Evolutionary conservation across 2,113 vertebrate genomes (phyloP).

Genomic region (Tragelaphus strepsiceros): DNA sequence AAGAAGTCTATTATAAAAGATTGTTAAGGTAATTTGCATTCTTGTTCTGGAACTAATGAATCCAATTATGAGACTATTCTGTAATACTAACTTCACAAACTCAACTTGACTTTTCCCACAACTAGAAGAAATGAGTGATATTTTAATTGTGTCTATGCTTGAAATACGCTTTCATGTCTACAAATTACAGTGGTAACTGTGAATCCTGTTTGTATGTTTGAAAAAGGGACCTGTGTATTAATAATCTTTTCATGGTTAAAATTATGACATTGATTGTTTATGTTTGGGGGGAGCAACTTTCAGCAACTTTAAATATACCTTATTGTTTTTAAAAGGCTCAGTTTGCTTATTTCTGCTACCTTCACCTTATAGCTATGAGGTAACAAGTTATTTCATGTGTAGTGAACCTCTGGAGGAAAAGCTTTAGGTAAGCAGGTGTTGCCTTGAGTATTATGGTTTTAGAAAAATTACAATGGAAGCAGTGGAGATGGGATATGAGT

Average conservation of each 20-base stretch:
- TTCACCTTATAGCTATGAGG: background rate
- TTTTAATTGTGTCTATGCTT: background rate
- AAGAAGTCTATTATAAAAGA: background rate
- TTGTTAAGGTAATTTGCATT: background rate
- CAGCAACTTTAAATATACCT: background rate
- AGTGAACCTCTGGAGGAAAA: background rate
- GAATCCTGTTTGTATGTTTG: background rate
- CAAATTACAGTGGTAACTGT: background rate
- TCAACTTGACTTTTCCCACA: background rate
- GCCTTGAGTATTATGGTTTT: background rate
- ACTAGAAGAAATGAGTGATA: background rate
- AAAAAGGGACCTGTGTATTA: background rate
- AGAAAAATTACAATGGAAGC: slow-evolving; percentile 15
- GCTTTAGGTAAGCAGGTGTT: background rate
- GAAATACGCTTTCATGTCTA: background rate
- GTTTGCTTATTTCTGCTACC: background rate
- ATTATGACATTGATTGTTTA: background rate
- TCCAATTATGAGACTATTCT: background rate
- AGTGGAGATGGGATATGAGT: background rate
- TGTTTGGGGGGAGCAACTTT: background rate
- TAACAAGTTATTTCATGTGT: background rate
- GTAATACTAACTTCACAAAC: background rate
- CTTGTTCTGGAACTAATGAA: background rate
- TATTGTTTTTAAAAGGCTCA: background rate
- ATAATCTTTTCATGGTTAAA: background rate